Evolutionary conservation across 1,140 invertebrate genomes (phyloP), one percentile per base, ranked within the genome.

Genomic region (Meloidogyne floridensis): DNA sequence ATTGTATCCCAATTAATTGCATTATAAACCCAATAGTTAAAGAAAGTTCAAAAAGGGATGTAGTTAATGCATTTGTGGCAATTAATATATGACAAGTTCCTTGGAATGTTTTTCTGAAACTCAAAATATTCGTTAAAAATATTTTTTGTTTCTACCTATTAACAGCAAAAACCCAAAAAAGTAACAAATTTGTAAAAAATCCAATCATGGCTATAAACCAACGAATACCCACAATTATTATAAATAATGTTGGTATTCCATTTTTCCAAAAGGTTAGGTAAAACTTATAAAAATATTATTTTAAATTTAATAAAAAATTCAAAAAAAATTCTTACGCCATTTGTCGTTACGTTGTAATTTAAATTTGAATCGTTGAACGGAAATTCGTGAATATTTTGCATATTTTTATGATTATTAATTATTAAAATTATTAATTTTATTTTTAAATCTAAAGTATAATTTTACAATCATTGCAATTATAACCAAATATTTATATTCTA

Each of bases 1-100:
- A 65, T 65, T 65, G 59, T n/a, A 65, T n/a, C n/a, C 59, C 59
- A 65, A 65, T 65, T 65, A 65, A 65, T 65, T 18, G 59, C 59
- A 65, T n/a, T n/a, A 65, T 65, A 65, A 65, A 65, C n/a, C 59
- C 59, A n/a, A 65, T 65, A n/a, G 59, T 65, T 65, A n/a, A n/a
- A n/a, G 59, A 65, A 18, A 65, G 7, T 65, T 65, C 59, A 65
- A n/a, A 65, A n/a, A 65, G 15, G 5, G 59, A n/a, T 65, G 59
- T 65, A n/a, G 59, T 65, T 18, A 65, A 65, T 65, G 59, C 2
- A 65, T 65, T 65, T 65, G 59, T n/a, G 0, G 15, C 59, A n/a
- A 65, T 65, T 65, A 65, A 65, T n/a, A 65, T 65, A 65, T 65
- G 59, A 6, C 59, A 65, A 0, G 59, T 65, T 65, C 59, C 59